Evolutionary conservation across 53 echinoderm and acorn worm species (phyloP).

Genomic region (Apostichopus leukothele): DNA sequence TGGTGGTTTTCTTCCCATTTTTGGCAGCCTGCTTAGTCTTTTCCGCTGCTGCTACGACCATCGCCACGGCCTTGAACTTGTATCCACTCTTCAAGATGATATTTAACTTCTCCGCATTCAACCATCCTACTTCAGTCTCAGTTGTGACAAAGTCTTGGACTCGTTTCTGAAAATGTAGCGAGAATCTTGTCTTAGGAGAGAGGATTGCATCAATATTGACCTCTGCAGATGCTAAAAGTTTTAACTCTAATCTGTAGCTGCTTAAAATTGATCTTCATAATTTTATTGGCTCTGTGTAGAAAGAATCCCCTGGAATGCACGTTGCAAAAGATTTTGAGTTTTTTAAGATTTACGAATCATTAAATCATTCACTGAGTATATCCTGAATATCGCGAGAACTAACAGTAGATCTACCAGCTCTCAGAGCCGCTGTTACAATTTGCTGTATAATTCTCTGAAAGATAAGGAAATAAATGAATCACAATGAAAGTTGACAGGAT

Average conservation of each 20-base stretch:
- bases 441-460: constrained; percentile 65
- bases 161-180: constrained; percentile 49
- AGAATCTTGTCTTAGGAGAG: constrained; percentile 6
- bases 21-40: constrained; percentile 54
- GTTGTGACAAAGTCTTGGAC: constrained; percentile 57
- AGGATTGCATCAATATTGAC: not conserved
- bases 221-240: no score
- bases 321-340: not conserved
- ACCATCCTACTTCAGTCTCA: not conserved
- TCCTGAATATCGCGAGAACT: constrained; percentile 56
- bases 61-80: constrained; percentile 71
- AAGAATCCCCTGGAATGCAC: not conserved
- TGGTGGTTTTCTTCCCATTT: constrained; percentile 62
- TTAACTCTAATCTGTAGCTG: no score
- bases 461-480: not conserved
- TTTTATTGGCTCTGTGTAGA: no score
- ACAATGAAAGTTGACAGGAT: no score
- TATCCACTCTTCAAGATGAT: constrained; percentile 52
- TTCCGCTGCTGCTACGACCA: constrained; percentile 59
- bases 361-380: constrained; percentile 20
- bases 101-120: constrained; percentile 50
- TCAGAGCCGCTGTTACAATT: constrained; percentile 52
- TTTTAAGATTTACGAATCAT: no score
- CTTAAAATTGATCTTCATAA: no score
- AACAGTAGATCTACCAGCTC: constrained; percentile 38